Evolutionary conservation across 2,113 vertebrate genomes (phyloP).

Genomic region (Shinisaurus crocodilurus): DNA sequence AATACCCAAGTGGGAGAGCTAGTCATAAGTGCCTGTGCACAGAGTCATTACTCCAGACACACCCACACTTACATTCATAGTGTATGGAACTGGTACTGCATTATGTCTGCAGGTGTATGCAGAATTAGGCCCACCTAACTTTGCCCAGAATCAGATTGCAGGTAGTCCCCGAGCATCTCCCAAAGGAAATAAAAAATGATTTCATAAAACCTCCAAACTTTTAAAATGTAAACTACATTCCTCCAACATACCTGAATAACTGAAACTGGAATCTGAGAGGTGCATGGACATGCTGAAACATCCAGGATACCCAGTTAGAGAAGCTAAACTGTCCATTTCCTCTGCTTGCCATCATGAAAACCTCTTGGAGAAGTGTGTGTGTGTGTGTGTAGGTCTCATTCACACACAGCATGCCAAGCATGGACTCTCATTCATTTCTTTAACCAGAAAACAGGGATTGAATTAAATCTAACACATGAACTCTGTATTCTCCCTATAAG

Average conservation of each 20-base stretch:
- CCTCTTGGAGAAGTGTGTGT: background rate
- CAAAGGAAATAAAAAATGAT: conserved; percentile 44
- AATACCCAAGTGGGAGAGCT: background rate
- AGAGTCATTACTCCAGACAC: background rate
- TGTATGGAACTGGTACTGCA: background rate
- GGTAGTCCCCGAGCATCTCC: background rate
- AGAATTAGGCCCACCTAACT: background rate
- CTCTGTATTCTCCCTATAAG: background rate
- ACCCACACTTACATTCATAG: background rate
- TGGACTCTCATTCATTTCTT: background rate
- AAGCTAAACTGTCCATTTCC: background rate
- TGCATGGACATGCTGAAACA: background rate
- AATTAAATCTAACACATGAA: background rate
- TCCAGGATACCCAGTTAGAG: background rate
- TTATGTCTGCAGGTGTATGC: background rate
- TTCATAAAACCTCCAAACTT: conserved; percentile 7
- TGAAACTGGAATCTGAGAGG: conserved; percentile 18
- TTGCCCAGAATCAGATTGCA: background rate
- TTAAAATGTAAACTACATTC: conserved; percentile 55
- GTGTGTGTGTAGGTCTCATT: background rate
- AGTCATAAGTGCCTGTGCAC: background rate
- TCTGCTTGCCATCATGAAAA: background rate
- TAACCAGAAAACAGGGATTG: background rate
- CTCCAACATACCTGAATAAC: background rate
- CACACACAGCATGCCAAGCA: background rate